Evolutionary conservation across 2,113 vertebrate genomes (phyloP), one percentile per base, ranked within the genome.

Genomic region (Osmerus eperlanus): DNA sequence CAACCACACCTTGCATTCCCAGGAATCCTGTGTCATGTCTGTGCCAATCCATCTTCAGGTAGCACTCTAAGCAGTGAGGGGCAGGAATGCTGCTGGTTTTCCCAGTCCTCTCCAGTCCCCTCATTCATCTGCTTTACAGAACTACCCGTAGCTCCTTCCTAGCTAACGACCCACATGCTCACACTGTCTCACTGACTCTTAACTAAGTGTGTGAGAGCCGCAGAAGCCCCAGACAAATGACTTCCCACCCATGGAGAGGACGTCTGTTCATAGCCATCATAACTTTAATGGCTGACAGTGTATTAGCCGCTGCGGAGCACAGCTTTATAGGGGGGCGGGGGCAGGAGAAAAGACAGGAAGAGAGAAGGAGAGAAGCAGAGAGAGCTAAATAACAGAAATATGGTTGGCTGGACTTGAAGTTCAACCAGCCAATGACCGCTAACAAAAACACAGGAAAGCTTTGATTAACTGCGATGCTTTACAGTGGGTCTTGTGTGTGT

Each of bases 31-130:
- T 72, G 76, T 83, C 83, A 80, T 79, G 70, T 15, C 84, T 81
- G 79, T 87, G 75, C 84, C 85, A 85, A 58, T 69, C 56, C 75
- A 84, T 71, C 81, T 73, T 84, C 86, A 85, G 77, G 75, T 84
- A 79, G 74, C 77, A 75, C 75, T 67, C 60, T 13, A 28, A 61
- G 60, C 52, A 76, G 83, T 59, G 60, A 77, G 71, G 75, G 70
- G 70, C 11, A 74, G 76, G 72, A 83, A 87, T 80, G 76, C 23
- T 23, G 23, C 23, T 23, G 23, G 23, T 23, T 23, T 23, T 23
- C 36, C 36, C 59, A 71, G 54, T 18, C 53, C 72, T 60, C 62
- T 29, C 29, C 71, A 73, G n/a, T 19, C 65, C 62, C 51, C 47
- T 78, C 68, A 59, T 66, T 78, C 74, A 75, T 74, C 70, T 70